Evolutionary conservation across 2,888 invertebrate species (phyloP), one percentile per base, ranked within the genome.

Genomic region (Monoplex corrugatus): DNA sequence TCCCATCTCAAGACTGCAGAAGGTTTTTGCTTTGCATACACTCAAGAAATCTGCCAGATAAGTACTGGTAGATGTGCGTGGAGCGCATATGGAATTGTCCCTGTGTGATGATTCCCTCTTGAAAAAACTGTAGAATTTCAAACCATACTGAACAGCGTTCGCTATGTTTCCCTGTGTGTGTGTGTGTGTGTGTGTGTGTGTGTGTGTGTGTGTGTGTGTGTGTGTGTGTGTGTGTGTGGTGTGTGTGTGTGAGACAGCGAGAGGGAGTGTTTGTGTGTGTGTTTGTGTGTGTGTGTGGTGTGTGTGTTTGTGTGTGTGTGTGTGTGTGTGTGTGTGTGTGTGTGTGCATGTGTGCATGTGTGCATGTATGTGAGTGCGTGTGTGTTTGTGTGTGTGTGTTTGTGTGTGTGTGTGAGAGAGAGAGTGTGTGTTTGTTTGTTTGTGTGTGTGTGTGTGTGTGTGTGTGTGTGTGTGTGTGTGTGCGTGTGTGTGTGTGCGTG

Each of bases 131-230:
- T n/a, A n/a, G n/a, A n/a, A n/a, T n/a, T n/a, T n/a, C n/a, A n/a
- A n/a, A n/a, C n/a, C n/a, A n/a, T n/a, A n/a, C n/a, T n/a, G n/a
- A n/a, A n/a, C n/a, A n/a, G n/a, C n/a, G n/a, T n/a, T n/a, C n/a
- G n/a, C n/a, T n/a, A n/a, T n/a, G n/a, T n/a, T 19, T 68, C 23
- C 28, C 23, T 28, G 63, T 68, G 63, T 68, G 63, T 28, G 63
- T 68, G 35, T 23, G 72, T 32, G 72, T 0, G 72, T 23, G 72
- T 2, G 72, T 35, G 72, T 16, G 72, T 35, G 35, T 5, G 35
- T 5, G 72, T 72, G 72, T 72, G 35, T 72, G 72, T 72, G 72
- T 72, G 35, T 72, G 72, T 72, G 72, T 72, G 72, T 72, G 72
- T 38, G 72, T 72, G 72, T 38, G 72, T 72, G 35, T 8, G 50